A percentile compares a stretch with the other conserved stretches of the same genome.
These are phyloP conservation scores for Neofelis nebulosa DNA, from an alignment of 2,113 vertebrate genomes.

Conservation along the genomic window DNA sequence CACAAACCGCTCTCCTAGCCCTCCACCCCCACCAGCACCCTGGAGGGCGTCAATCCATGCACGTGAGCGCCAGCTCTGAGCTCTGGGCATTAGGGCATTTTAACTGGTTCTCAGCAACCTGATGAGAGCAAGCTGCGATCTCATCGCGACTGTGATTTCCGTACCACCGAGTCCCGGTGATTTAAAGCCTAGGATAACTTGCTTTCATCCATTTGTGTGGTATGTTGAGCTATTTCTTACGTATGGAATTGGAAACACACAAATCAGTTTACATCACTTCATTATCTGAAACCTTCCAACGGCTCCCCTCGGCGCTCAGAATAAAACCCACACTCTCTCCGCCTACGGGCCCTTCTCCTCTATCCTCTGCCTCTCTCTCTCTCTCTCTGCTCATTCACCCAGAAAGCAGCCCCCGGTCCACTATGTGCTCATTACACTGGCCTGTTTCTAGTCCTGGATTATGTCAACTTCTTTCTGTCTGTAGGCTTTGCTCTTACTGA, in stretches of 20 bases:
- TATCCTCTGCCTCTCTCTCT: not conserved
- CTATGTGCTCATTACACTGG: accelerated
- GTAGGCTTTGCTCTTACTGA: too few relatives aligned
- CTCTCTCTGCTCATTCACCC: not conserved
- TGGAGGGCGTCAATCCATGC: accelerated
- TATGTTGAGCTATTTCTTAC: not conserved
- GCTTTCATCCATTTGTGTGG: not conserved
- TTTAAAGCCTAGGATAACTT: not conserved
- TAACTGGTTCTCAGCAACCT: too few relatives aligned
- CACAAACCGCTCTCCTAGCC: not conserved
- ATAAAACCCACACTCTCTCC: accelerated
- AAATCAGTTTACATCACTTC: too few relatives aligned
- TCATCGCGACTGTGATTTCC: accelerated
- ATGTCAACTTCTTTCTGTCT: accelerated
- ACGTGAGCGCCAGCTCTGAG: not conserved
- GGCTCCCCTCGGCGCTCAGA: not conserved
- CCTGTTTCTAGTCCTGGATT: not conserved
- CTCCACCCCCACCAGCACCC: not conserved
- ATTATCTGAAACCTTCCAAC: not conserved
- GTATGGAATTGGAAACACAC: not conserved
- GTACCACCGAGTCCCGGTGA: accelerated
- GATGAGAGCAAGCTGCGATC: not conserved
- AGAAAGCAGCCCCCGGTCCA: not conserved
- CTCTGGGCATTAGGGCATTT: too few relatives aligned
- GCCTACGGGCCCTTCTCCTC: accelerated